A percentile compares a stretch with the other conserved stretches of the same genome.
Evolutionary conservation across 2,888 invertebrate species (phyloP).

Genomic region (Idaea dimidiata): DNA sequence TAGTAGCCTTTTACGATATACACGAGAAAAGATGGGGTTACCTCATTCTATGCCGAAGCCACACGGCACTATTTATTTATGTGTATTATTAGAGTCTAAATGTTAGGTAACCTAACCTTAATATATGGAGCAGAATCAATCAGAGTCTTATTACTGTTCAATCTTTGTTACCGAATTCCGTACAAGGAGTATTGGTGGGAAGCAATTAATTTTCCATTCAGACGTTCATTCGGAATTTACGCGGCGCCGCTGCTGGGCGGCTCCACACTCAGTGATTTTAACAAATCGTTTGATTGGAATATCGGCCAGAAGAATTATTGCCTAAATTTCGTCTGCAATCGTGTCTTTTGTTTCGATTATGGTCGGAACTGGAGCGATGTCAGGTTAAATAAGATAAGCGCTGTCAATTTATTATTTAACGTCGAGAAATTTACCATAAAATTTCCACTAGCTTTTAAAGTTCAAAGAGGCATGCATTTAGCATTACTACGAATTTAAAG

Average conservation of each 20-base stretch:
- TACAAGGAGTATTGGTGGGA: slow-evolving; percentile 29
- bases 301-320: slow-evolving; percentile 54
- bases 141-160: slow-evolving; percentile 12
- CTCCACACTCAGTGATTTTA: slow-evolving; percentile 50
- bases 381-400: slow-evolving; percentile 29
- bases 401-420: too few species aligned
- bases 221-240: slow-evolving; percentile 45
- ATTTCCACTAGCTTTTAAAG: too few species aligned
- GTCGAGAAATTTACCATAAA: too few species aligned
- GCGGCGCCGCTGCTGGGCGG: slow-evolving; percentile 11
- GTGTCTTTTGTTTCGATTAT: slow-evolving; percentile 36
- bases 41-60: too few species aligned
- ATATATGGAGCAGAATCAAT: slow-evolving; percentile 4
- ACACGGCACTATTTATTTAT: background rate
- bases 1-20: too few species aligned
- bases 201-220: slow-evolving; percentile 53
- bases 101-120: background rate
- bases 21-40: too few species aligned
- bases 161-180: slow-evolving; percentile 13
- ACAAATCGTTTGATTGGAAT: slow-evolving; percentile 64
- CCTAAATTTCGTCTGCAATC: slow-evolving; percentile 45
- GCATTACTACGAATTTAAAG: too few species aligned
- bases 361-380: slow-evolving; percentile 26
- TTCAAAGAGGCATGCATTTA: too few species aligned
- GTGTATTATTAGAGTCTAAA: background rate